Percentiles rank a stretch among this genome's conserved stretches.
These are phyloP conservation scores for Brachionus paranguensis DNA, from an alignment of 1,140 invertebrate genomes.

Conservation along the genomic window DNA sequence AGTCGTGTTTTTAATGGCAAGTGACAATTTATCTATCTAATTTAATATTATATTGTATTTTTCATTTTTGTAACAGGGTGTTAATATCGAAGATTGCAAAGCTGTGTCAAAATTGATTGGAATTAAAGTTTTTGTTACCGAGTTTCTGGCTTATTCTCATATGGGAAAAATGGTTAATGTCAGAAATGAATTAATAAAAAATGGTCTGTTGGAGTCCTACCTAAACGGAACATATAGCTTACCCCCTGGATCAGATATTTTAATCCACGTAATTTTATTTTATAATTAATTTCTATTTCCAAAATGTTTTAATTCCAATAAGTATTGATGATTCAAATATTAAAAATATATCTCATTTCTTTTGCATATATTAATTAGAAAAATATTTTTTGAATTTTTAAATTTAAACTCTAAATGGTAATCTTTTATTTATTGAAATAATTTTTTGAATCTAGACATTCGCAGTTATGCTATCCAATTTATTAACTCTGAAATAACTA, in stretches of 20 bases:
- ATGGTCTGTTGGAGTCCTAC: background rate
- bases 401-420: too few relatives aligned
- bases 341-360: too few relatives aligned
- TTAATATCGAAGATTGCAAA: constrained; percentile 23
- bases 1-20: constrained; percentile 29
- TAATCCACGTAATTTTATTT: background rate
- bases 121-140: constrained; percentile 38
- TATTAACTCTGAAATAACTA: too few relatives aligned
- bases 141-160: constrained; percentile 37
- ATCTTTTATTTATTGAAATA: too few relatives aligned
- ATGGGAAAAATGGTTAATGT: constrained; percentile 13
- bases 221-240: background rate
- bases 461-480: too few relatives aligned
- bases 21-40: background rate
- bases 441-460: too few relatives aligned
- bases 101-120: constrained; percentile 16
- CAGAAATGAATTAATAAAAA: constrained; percentile 10
- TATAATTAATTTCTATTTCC: background rate
- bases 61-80: background rate
- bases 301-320: background rate
- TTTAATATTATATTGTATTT: background rate
- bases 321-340: too few relatives aligned
- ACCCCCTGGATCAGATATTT: background rate
- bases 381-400: too few relatives aligned
- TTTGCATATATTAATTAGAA: too few relatives aligned